Conservation (phyloP, 2,888 invertebrate species). For the Hesperia comma region DNA sequence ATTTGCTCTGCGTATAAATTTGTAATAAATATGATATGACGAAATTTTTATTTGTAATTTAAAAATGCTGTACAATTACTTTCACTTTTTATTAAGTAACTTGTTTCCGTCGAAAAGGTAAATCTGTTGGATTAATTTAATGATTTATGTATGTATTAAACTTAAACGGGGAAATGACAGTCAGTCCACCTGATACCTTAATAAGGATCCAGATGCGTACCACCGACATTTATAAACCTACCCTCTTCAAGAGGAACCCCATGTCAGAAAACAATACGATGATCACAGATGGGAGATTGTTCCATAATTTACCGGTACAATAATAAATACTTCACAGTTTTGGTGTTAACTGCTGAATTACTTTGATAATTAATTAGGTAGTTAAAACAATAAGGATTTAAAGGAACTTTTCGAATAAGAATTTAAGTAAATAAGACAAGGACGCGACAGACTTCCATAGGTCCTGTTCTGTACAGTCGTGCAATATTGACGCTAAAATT, state of each 20-base stretch:
- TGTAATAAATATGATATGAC: too few relatives aligned
- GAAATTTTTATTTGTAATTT: too few relatives aligned
- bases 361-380: too few relatives aligned
- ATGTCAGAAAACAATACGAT: neutral
- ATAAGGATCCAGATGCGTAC: neutral
- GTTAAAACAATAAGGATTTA: too few relatives aligned
- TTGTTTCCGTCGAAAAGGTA: neutral
- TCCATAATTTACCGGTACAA: neutral
- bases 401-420: too few relatives aligned
- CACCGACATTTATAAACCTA: neutral
- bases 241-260: neutral
- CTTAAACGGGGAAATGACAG: neutral
- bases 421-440: too few relatives aligned
- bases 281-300: neutral
- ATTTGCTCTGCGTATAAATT: too few relatives aligned
- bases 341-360: neutral
- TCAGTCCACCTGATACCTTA: neutral
- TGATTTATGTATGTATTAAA: conserved; percentile 3
- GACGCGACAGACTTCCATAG: too few relatives aligned
- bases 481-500: too few relatives aligned
- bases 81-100: too few relatives aligned
- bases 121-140: neutral
- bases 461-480: too few relatives aligned
- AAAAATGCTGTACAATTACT: too few relatives aligned
- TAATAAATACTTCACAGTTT: neutral